These are phyloP conservation scores for Macaria liturata DNA, from an alignment of 2,888 invertebrate species.

Conservation along the genomic window DNA sequence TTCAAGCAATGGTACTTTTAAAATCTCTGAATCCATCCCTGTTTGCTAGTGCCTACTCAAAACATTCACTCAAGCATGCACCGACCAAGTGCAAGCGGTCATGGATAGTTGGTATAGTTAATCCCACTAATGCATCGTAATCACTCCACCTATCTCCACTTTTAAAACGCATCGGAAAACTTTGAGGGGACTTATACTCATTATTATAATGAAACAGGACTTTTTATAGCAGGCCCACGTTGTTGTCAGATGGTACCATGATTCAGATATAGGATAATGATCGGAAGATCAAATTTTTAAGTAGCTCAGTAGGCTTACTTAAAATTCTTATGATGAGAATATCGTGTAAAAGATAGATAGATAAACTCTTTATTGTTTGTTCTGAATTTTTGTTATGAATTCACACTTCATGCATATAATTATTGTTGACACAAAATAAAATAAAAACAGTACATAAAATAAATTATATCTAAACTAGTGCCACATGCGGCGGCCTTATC, in stretches of 20 bases:
- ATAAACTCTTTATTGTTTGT: too few relatives aligned
- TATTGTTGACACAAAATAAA: too few relatives aligned
- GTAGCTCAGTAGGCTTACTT: too few relatives aligned
- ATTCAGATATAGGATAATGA: slow-evolving; percentile 10
- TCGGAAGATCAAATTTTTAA: background rate
- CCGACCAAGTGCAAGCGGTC: slow-evolving; percentile 27
- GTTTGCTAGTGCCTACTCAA: background rate
- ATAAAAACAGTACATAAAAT: too few relatives aligned
- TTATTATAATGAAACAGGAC: slow-evolving; percentile 27
- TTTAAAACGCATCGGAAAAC: slow-evolving; percentile 29
- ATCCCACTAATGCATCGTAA: slow-evolving; percentile 34
- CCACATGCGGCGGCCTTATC: too few relatives aligned
- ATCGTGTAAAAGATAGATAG: too few relatives aligned
- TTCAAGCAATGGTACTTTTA: too few relatives aligned
- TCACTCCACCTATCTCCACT: slow-evolving; percentile 29
- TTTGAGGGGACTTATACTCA: slow-evolving; percentile 27
- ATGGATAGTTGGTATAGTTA: slow-evolving; percentile 32
- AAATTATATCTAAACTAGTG: too few relatives aligned
- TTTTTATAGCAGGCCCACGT: slow-evolving; percentile 23
- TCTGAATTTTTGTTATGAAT: too few relatives aligned
- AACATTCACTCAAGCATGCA: background rate
- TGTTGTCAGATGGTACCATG: slow-evolving; percentile 17
- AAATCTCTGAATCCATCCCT: too few relatives aligned
- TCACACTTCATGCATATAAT: too few relatives aligned
- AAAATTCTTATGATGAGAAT: too few relatives aligned